Percentiles rank a stretch among this genome's conserved stretches.
Conservation (phyloP, 2,113 vertebrate genomes). For the Sinocyclocheilus anophthalmus region DNA sequence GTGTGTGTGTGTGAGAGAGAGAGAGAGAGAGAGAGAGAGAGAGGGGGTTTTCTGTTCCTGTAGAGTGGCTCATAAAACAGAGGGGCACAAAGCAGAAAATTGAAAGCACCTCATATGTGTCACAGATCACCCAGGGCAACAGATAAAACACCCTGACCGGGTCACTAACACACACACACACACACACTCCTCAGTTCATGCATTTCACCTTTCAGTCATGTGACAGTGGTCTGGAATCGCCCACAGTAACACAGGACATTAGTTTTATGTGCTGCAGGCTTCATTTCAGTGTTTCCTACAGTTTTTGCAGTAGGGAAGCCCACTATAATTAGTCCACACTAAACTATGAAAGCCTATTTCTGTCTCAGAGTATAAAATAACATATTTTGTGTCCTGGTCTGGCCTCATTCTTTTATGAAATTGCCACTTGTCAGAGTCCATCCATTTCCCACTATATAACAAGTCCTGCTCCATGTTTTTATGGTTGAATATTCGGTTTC, state of each 20-base stretch:
- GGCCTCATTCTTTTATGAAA: too few species aligned
- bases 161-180: conserved; percentile 27
- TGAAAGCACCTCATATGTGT: conserved; percentile 67
- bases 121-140: conserved; percentile 54
- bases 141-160: conserved; percentile 57
- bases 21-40: not conserved
- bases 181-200: conserved; percentile 28
- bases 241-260: conserved; percentile 14
- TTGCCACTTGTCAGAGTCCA: too few species aligned
- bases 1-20: not conserved
- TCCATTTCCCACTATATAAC: too few species aligned
- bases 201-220: conserved; percentile 41
- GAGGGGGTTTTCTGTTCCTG: conserved; percentile 10
- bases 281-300: not conserved
- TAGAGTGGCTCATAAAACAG: conserved; percentile 62
- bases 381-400: not conserved
- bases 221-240: conserved; percentile 6
- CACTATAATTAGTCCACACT: not conserved
- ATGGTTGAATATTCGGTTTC: not conserved
- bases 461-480: too few species aligned
- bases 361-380: too few species aligned
- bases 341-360: not conserved
- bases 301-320: not conserved
- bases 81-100: conserved; percentile 69
- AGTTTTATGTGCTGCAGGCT: not conserved